A percentile compares a stretch with the other conserved stretches of the same genome.
Evolutionary conservation across 1,140 invertebrate genomes (phyloP).

Genomic region (Pseudoatta argentina): DNA sequence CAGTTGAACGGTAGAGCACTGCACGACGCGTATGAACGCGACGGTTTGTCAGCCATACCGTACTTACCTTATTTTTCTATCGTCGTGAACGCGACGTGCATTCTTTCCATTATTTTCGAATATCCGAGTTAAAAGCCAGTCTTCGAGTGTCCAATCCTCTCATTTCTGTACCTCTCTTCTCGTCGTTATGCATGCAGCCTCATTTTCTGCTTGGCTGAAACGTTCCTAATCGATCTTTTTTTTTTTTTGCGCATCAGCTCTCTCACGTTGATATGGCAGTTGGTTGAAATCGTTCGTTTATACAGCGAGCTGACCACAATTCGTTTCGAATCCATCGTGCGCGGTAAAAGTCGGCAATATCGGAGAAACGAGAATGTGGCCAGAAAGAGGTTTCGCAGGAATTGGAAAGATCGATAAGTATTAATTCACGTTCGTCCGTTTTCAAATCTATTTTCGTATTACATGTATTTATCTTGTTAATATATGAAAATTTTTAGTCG

Average conservation of each 20-base stretch:
- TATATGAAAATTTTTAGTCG: background rate
- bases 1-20: conserved; percentile 73
- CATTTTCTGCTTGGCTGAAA: conserved; percentile 53
- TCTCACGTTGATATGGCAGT: conserved; percentile 49
- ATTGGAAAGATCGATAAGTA: conserved; percentile 44
- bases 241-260: conserved; percentile 23
- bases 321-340: conserved; percentile 50
- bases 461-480: background rate
- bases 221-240: conserved; percentile 63
- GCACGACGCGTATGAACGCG: conserved; percentile 64
- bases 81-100: conserved; percentile 41
- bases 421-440: conserved; percentile 39
- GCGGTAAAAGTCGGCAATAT: conserved; percentile 26
- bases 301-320: conserved; percentile 47
- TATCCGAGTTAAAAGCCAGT: conserved; percentile 62
- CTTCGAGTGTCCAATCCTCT: conserved; percentile 8
- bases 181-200: conserved; percentile 57
- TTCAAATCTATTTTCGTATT: conserved; percentile 5
- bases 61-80: conserved; percentile 76
- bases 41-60: conserved; percentile 77
- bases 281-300: conserved; percentile 56
- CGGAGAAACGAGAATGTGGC: conserved; percentile 29
- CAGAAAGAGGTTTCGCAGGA: conserved; percentile 59
- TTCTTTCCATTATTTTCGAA: conserved; percentile 71
- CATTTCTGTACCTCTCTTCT: background rate